phyloP scores from a whole-genome alignment of 2,113 vertebrate species.

The Actenoides lindsayi region DNA sequence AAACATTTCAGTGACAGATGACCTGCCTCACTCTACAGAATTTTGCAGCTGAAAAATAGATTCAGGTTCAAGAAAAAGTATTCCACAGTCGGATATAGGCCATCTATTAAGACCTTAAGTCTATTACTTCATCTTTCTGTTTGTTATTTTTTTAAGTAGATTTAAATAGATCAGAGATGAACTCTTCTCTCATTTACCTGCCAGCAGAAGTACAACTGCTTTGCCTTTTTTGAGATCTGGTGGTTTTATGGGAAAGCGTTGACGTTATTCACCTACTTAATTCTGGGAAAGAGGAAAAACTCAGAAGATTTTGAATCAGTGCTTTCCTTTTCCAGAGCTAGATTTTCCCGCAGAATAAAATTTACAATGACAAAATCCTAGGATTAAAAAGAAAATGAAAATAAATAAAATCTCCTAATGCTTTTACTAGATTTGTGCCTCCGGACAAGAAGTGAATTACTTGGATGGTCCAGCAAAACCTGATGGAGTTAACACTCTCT shows the following conservation, averaged over 20 bases:
- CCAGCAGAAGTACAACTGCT: background rate
- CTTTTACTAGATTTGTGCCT: background rate
- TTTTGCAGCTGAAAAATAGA: constrained; percentile 19
- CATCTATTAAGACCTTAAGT: background rate
- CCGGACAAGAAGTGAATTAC: background rate
- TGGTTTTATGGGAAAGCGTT: background rate
- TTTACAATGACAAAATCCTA: background rate
- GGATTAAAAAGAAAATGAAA: background rate
- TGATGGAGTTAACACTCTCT: background rate
- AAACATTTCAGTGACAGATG: constrained; percentile 36
- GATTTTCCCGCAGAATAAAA: background rate
- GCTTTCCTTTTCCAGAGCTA: background rate
- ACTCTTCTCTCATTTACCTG: background rate
- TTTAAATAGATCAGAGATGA: background rate
- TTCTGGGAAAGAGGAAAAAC: background rate
- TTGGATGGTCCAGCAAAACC: background rate
- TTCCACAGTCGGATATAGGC: background rate
- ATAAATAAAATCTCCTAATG: too few species aligned
- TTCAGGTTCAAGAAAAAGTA: background rate
- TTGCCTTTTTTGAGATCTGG: background rate
- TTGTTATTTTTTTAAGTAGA: background rate
- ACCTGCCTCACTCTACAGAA: constrained; percentile 1
- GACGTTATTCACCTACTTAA: background rate
- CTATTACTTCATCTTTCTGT: background rate
- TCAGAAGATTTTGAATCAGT: background rate